Evolutionary conservation across 2,888 invertebrate species (phyloP), one percentile per base, ranked within the genome.

Genomic region (Callosobruchus maculatus): DNA sequence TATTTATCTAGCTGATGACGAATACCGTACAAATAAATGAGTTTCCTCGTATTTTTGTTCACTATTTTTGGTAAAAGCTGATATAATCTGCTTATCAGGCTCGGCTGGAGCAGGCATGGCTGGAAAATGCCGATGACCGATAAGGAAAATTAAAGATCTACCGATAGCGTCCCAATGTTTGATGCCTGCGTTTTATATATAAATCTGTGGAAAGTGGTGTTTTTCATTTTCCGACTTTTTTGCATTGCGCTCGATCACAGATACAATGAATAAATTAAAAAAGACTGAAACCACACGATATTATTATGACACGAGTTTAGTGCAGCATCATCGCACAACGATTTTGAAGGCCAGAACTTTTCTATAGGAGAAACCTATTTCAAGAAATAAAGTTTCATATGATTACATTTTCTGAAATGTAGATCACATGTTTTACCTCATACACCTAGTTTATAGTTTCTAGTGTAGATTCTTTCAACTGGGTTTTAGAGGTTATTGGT

Each of bases 121-220:
- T 13, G 21, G 21, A 22, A 22, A 68, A 21, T 21, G 21, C 68
- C 68, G 68, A 68, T 68, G 68, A 9, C 68, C 21, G 82, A 82
- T 82, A 82, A 81, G 81, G 79, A 81, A 82, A 82, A 82, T 82
- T 82, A 81, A 81, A 82, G 82, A 82, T 82, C 75, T 73, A 68
- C 68, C 73, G 82, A 82, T 82, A 82, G 80, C 74, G 73, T 73
- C 73, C 76, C 76, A 78, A 77, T 78, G 77, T 77, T 78, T 77
- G 75, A 74, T 77, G 76, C 73, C 75, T 75, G 75, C 75, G 73
- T 75, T 77, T 77, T 72, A 74, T 74, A 72, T 72, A 72, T 72
- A 70, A 22, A 73, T 70, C 69, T 73, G 67, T 70, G 70, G 70
- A 74, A 49, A 49, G 49, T 49, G 18, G 18, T 13, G 13, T 49